These are phyloP conservation scores for Bacillus rossius DNA, from an alignment of 1,140 invertebrate species.

Conservation along the genomic window DNA sequence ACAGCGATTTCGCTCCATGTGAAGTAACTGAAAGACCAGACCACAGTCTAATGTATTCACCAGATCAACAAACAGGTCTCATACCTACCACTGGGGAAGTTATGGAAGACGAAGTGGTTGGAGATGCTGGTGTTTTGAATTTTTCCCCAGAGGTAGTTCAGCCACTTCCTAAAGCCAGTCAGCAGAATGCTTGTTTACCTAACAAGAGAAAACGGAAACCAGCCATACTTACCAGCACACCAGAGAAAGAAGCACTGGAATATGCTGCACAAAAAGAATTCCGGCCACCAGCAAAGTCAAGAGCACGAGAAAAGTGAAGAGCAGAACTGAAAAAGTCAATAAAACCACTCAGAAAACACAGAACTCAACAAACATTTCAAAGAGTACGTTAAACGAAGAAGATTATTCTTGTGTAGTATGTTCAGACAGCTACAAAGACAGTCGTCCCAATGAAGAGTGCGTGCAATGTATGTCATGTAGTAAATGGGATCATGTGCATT, in stretches of 20 bases:
- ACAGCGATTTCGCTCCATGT: conserved; percentile 36
- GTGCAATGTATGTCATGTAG: conserved; percentile 22
- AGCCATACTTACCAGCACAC: conserved; percentile 28
- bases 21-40: neutral
- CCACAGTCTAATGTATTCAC: too few species aligned
- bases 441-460: conserved; percentile 21
- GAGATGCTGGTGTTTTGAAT: neutral
- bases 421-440: conserved; percentile 16
- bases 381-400: conserved; percentile 12
- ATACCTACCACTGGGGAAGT: too few species aligned
- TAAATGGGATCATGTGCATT: conserved; percentile 24
- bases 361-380: conserved; percentile 15
- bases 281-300: conserved; percentile 6
- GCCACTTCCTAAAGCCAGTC: conserved; percentile 17
- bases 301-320: conserved; percentile 12
- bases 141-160: conserved; percentile 14
- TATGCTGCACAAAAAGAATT: conserved; percentile 8
- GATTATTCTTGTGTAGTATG: conserved; percentile 22
- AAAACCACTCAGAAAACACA: conserved; percentile 15
- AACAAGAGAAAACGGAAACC: conserved; percentile 25
- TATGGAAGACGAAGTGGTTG: too few species aligned
- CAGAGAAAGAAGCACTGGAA: conserved; percentile 23
- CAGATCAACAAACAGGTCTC: too few species aligned
- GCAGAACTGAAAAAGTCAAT: conserved; percentile 13
- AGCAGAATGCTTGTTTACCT: neutral